These are phyloP conservation scores for Temnothorax ravouxi DNA, from an alignment of 2,888 invertebrate genomes.

Conservation along the genomic window DNA sequence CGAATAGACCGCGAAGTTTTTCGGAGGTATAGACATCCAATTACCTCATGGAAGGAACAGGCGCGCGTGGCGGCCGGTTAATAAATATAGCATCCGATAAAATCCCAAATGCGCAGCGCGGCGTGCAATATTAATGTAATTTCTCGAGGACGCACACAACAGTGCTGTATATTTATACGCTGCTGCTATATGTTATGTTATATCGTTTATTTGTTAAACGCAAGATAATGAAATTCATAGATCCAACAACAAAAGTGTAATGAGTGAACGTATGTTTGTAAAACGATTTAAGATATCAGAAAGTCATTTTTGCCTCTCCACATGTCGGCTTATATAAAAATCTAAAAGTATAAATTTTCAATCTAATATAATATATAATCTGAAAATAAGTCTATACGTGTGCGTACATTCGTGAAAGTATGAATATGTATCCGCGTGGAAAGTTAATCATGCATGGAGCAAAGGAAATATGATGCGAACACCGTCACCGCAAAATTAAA, in stretches of 20 bases:
- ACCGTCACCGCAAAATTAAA: conserved; percentile 45
- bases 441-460: conserved; percentile 32
- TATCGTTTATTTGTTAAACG: conserved; percentile 11
- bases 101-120: conserved; percentile 15
- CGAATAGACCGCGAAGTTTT: conserved; percentile 39
- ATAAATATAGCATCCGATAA: conserved; percentile 51
- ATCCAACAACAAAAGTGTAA: neutral
- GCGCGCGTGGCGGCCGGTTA: conserved; percentile 6
- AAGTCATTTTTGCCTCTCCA: neutral
- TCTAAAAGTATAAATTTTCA: neutral
- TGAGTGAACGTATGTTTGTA: neutral
- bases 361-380: conserved; percentile 1
- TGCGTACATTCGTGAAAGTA: neutral
- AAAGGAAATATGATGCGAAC: conserved; percentile 1
- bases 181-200: neutral
- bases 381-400: neutral
- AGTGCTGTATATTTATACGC: conserved; percentile 23
- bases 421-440: neutral
- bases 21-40: conserved; percentile 51
- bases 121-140: conserved; percentile 51
- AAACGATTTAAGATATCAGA: conserved; percentile 9
- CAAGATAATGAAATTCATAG: conserved; percentile 30
- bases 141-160: conserved; percentile 30
- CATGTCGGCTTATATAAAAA: neutral
- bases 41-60: conserved; percentile 47